These are phyloP conservation scores for Euura lappo DNA, from an alignment of 1,140 invertebrate genomes.

Conservation along the genomic window DNA sequence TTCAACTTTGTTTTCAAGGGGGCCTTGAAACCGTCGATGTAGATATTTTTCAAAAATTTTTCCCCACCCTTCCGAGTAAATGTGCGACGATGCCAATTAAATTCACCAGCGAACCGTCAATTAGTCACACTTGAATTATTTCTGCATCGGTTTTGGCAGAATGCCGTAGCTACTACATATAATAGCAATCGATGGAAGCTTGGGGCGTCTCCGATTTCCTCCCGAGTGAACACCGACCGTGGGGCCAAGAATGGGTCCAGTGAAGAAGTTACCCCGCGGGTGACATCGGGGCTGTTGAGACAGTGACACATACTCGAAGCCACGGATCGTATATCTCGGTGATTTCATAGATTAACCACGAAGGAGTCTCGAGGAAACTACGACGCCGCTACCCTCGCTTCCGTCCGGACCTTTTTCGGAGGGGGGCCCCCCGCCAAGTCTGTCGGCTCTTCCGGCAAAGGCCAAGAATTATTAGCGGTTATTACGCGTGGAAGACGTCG, in stretches of 20 bases:
- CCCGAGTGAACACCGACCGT: neutral
- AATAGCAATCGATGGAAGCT: neutral
- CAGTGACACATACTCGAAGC: neutral
- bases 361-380: neutral
- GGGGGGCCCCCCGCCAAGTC: neutral
- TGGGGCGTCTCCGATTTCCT: neutral
- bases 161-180: neutral
- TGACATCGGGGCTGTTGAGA: neutral
- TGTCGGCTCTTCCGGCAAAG: slow-evolving; percentile 12
- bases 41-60: too few relatives aligned
- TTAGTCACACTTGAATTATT: neutral
- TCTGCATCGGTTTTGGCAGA: neutral
- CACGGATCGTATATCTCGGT: neutral
- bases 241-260: neutral
- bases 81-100: neutral
- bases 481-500: slow-evolving; percentile 30
- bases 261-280: neutral
- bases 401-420: neutral
- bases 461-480: slow-evolving; percentile 33
- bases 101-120: neutral
- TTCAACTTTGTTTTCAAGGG: too few relatives aligned
- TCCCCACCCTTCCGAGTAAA: too few relatives aligned
- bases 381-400: neutral
- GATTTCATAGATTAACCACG: slow-evolving; percentile 7
- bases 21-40: too few relatives aligned